Evolutionary conservation across 92 coral and sea anemone genomes (phyloP).

Genomic region (Phymanthus crucifer): DNA sequence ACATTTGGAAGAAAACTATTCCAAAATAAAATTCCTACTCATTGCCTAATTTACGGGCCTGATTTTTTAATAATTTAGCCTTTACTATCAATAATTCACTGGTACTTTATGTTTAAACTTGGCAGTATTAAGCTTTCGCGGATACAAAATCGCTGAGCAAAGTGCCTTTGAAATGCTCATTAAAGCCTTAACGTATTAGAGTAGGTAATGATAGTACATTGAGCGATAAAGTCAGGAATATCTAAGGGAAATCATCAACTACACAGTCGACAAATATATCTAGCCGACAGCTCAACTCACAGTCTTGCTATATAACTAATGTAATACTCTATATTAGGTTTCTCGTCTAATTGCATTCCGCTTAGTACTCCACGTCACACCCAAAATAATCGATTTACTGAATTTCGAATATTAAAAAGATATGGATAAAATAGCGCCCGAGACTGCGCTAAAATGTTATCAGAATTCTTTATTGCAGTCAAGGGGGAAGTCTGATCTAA

Average conservation of each 20-base stretch:
- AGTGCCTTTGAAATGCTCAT: not conserved
- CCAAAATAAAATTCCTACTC: not conserved
- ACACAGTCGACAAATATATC: not conserved
- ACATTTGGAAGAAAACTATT: no score
- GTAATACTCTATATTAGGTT: not conserved
- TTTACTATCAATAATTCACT: conserved; percentile 5
- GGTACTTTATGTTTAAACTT: not conserved
- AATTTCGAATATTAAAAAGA: not conserved
- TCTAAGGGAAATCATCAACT: not conserved
- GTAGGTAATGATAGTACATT: not conserved
- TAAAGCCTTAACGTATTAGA: not conserved
- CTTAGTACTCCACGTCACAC: not conserved
- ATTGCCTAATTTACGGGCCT: not conserved
- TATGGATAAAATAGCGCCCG: not conserved
- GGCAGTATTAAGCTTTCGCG: not conserved
- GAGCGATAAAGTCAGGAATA: not conserved
- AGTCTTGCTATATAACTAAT: conserved; percentile 1
- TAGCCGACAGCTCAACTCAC: not conserved
- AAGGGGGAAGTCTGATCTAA: not conserved
- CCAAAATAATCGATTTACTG: conserved; percentile 12
- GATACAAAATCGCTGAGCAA: conserved; percentile 5
- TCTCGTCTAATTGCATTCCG: not conserved
- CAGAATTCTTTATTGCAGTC: not conserved
- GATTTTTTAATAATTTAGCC: not conserved
- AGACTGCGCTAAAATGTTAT: not conserved